Percentiles rank a stretch among this genome's conserved stretches.
phyloP scores from a whole-genome alignment of 2,113 vertebrate genomes.

The Grallaria varia region DNA sequence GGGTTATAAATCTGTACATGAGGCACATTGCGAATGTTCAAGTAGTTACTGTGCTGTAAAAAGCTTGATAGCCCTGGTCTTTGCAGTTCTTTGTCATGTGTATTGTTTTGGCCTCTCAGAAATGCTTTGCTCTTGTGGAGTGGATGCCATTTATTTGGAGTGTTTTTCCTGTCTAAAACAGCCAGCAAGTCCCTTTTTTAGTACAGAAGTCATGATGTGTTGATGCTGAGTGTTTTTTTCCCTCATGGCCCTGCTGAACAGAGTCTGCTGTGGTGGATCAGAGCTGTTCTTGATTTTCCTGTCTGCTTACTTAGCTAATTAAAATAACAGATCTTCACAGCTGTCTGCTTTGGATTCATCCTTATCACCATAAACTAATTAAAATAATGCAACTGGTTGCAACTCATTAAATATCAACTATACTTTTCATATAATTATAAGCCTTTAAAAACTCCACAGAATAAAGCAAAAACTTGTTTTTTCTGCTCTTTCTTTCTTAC shows the following conservation, averaged over 20 bases:
- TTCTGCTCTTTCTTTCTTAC: not conserved
- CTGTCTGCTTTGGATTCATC: conserved; percentile 65
- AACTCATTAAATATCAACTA: conserved; percentile 64
- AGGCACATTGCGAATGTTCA: not conserved
- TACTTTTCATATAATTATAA: conserved; percentile 28
- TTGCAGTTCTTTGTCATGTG: not conserved
- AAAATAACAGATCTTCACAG: conserved; percentile 78
- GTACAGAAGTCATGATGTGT: not conserved
- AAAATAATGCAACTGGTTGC: conserved; percentile 65
- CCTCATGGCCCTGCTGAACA: not conserved
- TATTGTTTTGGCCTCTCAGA: not conserved
- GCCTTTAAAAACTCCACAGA: not conserved
- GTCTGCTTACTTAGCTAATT: conserved; percentile 72
- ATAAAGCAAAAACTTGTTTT: not conserved
- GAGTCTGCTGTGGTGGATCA: conserved; percentile 24
- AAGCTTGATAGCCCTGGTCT: not conserved
- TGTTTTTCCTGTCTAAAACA: conserved; percentile 46
- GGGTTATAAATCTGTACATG: not conserved
- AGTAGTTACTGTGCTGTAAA: not conserved
- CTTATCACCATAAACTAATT: conserved; percentile 76
- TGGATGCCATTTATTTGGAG: not conserved
- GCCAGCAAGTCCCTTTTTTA: conserved; percentile 33
- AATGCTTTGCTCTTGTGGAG: not conserved
- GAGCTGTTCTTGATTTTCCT: conserved; percentile 58
- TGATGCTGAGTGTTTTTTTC: conserved; percentile 3